These are phyloP conservation scores for Chloroclysta siterata DNA, from an alignment of 2,888 invertebrate genomes.

Conservation along the genomic window DNA sequence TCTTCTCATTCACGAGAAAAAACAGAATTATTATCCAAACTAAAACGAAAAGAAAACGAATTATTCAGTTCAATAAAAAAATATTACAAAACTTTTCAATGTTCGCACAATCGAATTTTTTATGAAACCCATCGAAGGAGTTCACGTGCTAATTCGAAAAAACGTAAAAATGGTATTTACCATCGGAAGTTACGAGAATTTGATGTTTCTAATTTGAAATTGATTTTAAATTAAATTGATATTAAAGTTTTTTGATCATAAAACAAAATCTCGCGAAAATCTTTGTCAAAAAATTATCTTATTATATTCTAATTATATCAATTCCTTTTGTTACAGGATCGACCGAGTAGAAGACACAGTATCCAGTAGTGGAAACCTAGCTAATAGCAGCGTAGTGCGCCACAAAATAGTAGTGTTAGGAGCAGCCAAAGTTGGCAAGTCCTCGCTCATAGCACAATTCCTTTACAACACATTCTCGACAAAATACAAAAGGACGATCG, in stretches of 20 bases:
- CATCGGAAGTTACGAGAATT: neutral
- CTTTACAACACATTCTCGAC: constrained; percentile 94
- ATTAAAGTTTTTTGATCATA: too few relatives aligned
- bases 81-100: constrained; percentile 25
- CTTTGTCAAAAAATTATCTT: too few relatives aligned
- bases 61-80: constrained; percentile 21
- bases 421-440: constrained; percentile 96
- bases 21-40: neutral
- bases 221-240: too few relatives aligned
- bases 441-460: constrained; percentile 96
- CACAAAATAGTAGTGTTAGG: constrained; percentile 95
- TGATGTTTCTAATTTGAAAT: neutral
- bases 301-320: too few relatives aligned
- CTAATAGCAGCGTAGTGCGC: constrained; percentile 82
- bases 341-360: constrained; percentile 85
- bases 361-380: constrained; percentile 75
- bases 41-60: constrained; percentile 11
- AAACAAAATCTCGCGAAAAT: too few relatives aligned
- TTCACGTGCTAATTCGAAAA: constrained; percentile 24
- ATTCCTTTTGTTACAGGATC: constrained; percentile 67
- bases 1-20: neutral
- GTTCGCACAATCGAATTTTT: constrained; percentile 13
- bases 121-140: constrained; percentile 18
- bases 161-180: neutral
- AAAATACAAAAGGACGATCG: constrained; percentile 97